Evolutionary conservation across 2,797 vertebrate genomes (phyloP).

Genomic region (Oreochromis mossambicus): DNA sequence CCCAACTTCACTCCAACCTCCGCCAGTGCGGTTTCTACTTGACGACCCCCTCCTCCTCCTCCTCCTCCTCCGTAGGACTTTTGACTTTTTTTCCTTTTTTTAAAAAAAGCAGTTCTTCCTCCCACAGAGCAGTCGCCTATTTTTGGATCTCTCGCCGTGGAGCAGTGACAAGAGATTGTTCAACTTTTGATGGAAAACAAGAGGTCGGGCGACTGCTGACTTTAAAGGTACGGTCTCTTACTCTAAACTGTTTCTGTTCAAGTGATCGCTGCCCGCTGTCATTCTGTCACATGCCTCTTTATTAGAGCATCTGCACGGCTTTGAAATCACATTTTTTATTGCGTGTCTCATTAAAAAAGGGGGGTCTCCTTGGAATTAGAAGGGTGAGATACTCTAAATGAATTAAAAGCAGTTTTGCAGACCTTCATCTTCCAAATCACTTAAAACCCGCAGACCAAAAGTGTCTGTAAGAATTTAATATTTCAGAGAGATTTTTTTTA

Average conservation of each 20-base stretch:
- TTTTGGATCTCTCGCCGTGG: constrained; percentile 62
- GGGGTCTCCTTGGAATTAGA: background rate
- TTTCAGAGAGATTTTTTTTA: background rate
- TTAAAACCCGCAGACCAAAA: constrained; percentile 27
- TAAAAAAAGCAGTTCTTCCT: constrained; percentile 11
- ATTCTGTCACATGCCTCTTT: constrained; percentile 2
- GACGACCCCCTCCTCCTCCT: constrained; percentile 26
- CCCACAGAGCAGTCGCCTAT: constrained; percentile 48
- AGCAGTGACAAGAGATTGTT: constrained; percentile 60
- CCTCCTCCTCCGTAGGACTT: constrained; percentile 42
- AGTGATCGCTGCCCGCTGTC: background rate
- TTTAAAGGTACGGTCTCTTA: constrained; percentile 70
- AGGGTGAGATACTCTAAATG: background rate
- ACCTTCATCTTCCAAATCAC: constrained; percentile 8
- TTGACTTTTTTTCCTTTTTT: constrained; percentile 22
- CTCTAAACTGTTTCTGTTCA: background rate
- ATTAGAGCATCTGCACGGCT: background rate
- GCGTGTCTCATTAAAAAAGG: background rate
- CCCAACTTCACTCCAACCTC: constrained; percentile 45
- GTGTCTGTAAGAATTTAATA: constrained; percentile 27
- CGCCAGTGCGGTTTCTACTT: constrained; percentile 43
- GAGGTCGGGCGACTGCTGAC: constrained; percentile 74
- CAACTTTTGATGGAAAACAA: constrained; percentile 83
- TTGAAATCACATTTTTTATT: background rate
- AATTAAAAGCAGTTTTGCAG: background rate